A percentile compares a stretch with the other conserved stretches of the same genome.
phyloP scores from a whole-genome alignment of 1,140 invertebrate species.

The Antheraea pernyi region DNA sequence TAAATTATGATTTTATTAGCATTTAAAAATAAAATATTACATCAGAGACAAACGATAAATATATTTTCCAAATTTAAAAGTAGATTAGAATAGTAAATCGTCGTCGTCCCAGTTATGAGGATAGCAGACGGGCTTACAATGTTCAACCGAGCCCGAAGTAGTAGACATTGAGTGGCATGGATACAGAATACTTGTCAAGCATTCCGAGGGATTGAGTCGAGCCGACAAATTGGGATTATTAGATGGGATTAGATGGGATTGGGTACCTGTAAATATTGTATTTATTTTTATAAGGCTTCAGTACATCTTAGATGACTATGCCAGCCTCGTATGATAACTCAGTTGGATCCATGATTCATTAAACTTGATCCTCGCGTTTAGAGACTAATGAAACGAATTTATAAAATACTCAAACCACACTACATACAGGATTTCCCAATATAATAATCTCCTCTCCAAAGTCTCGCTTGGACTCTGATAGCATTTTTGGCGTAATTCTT shows the following conservation, averaged over 20 bases:
- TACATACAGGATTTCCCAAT: too few species aligned
- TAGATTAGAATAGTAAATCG: slow-evolving; percentile 61
- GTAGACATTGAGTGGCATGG: slow-evolving; percentile 24
- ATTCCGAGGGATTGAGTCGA: slow-evolving; percentile 28
- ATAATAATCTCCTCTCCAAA: too few species aligned
- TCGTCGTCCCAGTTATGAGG: slow-evolving; percentile 67
- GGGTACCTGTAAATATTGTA: neutral
- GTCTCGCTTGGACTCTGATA: too few species aligned
- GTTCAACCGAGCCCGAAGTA: slow-evolving; percentile 47
- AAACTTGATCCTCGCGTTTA: too few species aligned
- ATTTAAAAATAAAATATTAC: neutral
- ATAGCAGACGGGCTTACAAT: slow-evolving; percentile 52
- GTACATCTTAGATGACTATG: too few species aligned
- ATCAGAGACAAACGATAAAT: neutral
- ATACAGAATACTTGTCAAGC: slow-evolving; percentile 31
- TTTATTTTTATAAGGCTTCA: too few species aligned
- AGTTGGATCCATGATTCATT: too few species aligned
- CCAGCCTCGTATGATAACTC: too few species aligned
- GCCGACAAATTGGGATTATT: neutral
- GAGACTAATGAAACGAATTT: too few species aligned
- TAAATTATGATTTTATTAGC: neutral
- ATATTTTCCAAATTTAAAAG: neutral
- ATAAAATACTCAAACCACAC: too few species aligned
- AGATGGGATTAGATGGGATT: neutral
- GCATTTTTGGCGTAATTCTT: too few species aligned